These are phyloP conservation scores for Strix uralensis DNA, from an alignment of 2,113 vertebrate species.

Conservation along the genomic window DNA sequence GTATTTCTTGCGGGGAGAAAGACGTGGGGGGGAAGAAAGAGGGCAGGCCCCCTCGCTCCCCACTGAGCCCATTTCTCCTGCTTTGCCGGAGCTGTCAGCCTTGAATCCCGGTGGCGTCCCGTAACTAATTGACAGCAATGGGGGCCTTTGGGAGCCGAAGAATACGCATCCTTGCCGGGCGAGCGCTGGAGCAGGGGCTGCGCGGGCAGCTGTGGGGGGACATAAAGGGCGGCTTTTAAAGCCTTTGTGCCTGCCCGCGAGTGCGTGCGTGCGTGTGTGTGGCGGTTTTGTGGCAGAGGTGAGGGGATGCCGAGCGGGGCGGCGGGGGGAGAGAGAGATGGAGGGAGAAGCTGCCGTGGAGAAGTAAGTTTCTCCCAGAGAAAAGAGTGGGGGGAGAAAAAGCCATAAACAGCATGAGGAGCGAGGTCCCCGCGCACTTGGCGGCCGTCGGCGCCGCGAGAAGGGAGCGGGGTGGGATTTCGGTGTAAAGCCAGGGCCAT, in stretches of 20 bases:
- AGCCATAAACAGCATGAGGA: neutral
- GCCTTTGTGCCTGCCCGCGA: constrained; percentile 51
- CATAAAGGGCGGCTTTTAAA: constrained; percentile 75
- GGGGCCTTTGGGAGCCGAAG: constrained; percentile 80
- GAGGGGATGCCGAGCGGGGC: neutral
- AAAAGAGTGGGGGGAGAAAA: neutral
- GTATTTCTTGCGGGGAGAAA: constrained; percentile 76
- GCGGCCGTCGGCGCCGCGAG: neutral
- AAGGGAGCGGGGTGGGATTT: constrained; percentile 54
- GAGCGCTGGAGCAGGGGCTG: constrained; percentile 68
- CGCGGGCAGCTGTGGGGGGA: constrained; percentile 73
- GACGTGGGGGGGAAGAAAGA: constrained; percentile 41
- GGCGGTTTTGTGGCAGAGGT: constrained; percentile 3
- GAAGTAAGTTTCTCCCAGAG: neutral
- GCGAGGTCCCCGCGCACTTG: neutral
- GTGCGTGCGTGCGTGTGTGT: constrained; percentile 23
- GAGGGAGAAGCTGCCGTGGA: neutral
- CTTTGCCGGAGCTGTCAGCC: constrained; percentile 81
- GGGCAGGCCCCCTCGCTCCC: constrained; percentile 76
- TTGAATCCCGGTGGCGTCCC: constrained; percentile 83
- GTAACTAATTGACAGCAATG: constrained; percentile 88
- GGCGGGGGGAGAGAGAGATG: neutral
- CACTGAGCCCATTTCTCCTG: constrained; percentile 84
- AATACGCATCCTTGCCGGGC: constrained; percentile 76
- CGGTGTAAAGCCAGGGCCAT: constrained; percentile 39